Base-by-base conservation (phyloP, 64 coral and sea anemone genomes). In the Orbicella faveolata region DNA sequence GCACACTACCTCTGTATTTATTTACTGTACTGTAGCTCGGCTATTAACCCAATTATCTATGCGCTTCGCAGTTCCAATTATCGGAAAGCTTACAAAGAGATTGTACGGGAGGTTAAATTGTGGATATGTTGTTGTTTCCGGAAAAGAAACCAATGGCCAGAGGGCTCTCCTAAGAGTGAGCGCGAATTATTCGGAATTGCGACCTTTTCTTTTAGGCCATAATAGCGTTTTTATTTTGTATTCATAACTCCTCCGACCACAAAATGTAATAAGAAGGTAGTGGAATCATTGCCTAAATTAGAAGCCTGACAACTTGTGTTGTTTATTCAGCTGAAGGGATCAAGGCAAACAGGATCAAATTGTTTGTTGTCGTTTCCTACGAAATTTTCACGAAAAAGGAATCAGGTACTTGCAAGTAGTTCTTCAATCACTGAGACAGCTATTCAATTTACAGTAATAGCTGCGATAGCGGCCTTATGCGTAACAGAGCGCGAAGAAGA, bases 31-130 rank as follows among this genome's bases (percentile, higher is more conserved):
- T 87, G 83, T 36, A 87, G 83, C 55, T 79, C 74, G 13, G 25
- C 74, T 41, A 33, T 87, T 11, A 92, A 92, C 64, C 90, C 90
- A 23, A 33, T 92, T 16, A 78, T 92, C 4, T 92, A 92, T 67
- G 75, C 90, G 0, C 57, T 79, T 74, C 63, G 87, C 20, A 87
- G 90, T 52, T 87, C 83, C 14, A 92, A 92, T 35, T 92, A 87
- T 41, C 67, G 63, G 15, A 72, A 92, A 79, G 90, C 90, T 15
- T 92, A 87, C 66, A 17, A 63, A 34, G 75, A 87, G 21, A 73
- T 87, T 23, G 59, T 70, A 39, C 23, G 36, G 51, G 61, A 87
- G 34, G 33, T 59, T 21, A 90, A 76, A 12, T 2, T 6, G 12
- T 41, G 74, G 36, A 39, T 76, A 2, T 39, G 4, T 39, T 34